Evolutionary conservation across 2,797 vertebrate species (phyloP).

Genomic region (Eupleurogrammus muticus): DNA sequence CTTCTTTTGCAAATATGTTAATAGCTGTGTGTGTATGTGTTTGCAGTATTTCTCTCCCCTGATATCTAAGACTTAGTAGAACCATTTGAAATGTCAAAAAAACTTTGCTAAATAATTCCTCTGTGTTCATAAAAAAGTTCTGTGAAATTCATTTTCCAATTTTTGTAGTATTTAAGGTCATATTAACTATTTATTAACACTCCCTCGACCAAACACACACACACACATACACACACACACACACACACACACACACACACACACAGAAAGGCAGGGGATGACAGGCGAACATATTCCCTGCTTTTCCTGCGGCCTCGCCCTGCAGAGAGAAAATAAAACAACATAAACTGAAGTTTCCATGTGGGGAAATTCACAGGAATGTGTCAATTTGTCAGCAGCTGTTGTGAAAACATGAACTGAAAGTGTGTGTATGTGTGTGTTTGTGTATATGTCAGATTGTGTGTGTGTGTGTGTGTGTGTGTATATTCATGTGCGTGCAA

Average conservation of each 20-base stretch:
- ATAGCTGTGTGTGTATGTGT: too few species aligned
- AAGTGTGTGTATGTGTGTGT: conserved; percentile 18
- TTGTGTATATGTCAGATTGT: conserved; percentile 25
- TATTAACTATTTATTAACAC: too few species aligned
- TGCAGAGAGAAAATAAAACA: conserved; percentile 30
- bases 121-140: too few species aligned
- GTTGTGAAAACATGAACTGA: conserved; percentile 56
- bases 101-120: too few species aligned
- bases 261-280: conserved; percentile 10
- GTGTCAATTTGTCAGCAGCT: conserved; percentile 57
- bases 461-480: conserved; percentile 19
- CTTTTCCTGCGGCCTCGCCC: conserved; percentile 68
- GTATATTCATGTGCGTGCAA: conserved; percentile 43
- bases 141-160: too few species aligned
- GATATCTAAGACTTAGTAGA: too few species aligned
- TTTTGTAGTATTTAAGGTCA: too few species aligned
- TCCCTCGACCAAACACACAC: too few species aligned
- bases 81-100: too few species aligned
- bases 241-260: too few species aligned
- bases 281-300: conserved; percentile 49
- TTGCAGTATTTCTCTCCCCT: too few species aligned
- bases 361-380: conserved; percentile 57
- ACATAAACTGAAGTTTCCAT: conserved; percentile 65
- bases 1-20: too few species aligned
- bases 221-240: background rate